A percentile compares a stretch with the other conserved stretches of the same genome.
phyloP scores from a whole-genome alignment of 2,888 invertebrate species.

The Cryptus armator region DNA sequence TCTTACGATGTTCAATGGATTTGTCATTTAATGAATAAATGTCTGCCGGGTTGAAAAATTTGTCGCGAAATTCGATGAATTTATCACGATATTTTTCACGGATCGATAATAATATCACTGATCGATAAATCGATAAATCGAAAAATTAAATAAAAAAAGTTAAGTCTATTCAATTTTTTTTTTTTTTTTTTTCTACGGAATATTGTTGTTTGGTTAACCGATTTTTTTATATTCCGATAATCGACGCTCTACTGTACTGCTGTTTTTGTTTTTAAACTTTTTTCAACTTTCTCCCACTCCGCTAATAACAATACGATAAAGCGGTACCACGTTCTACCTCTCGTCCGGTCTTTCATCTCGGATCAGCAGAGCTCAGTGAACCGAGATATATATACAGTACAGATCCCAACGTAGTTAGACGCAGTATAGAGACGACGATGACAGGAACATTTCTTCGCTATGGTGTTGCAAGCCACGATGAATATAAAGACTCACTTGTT shows the following conservation, averaged over 20 bases:
- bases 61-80: not conserved
- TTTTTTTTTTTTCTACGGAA: no score
- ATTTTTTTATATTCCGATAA: no score
- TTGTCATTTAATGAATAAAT: not conserved
- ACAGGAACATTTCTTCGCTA: slow-evolving; percentile 54
- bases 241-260: not conserved
- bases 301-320: not conserved
- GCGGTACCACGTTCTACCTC: not conserved
- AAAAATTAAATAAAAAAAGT: no score
- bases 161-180: no score
- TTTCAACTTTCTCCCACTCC: not conserved
- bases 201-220: no score
- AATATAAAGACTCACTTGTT: slow-evolving; percentile 50
- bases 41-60: not conserved
- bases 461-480: slow-evolving; percentile 10
- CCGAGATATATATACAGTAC: slow-evolving; percentile 23
- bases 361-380: slow-evolving; percentile 28
- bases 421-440: slow-evolving; percentile 41
- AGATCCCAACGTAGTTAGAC: not conserved
- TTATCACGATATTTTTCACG: not conserved
- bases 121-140: no score
- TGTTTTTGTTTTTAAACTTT: not conserved
- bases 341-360: slow-evolving; percentile 13
- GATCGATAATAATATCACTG: no score
- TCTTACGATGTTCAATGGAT: not conserved